phyloP scores from a whole-genome alignment of 2,888 invertebrate species.

The Brachynemurus nebulosus region DNA sequence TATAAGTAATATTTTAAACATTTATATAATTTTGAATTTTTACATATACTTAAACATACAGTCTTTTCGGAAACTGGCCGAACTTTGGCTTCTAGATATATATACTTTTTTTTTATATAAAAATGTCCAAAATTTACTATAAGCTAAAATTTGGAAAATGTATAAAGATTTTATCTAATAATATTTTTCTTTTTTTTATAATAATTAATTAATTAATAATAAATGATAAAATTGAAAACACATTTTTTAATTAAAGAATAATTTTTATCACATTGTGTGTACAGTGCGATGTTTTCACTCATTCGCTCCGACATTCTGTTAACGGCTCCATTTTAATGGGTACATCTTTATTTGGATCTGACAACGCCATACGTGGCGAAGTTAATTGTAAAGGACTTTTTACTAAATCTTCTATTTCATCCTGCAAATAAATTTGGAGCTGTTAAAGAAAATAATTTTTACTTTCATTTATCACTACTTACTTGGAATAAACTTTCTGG shows the following conservation, averaged over 20 bases:
- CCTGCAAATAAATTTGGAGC: slow-evolving; percentile 33
- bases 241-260: slow-evolving; percentile 1
- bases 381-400: slow-evolving; percentile 44
- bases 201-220: slow-evolving; percentile 2
- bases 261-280: slow-evolving; percentile 29
- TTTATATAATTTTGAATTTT: too few species aligned
- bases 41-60: slow-evolving; percentile 37
- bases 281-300: slow-evolving; percentile 28
- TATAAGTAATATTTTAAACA: too few species aligned
- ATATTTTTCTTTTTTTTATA: slow-evolving; percentile 3
- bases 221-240: background rate
- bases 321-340: slow-evolving; percentile 61
- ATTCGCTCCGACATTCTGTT: slow-evolving; percentile 50
- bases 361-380: slow-evolving; percentile 24
- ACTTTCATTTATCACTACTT: too few species aligned
- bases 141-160: slow-evolving; percentile 26
- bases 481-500: slow-evolving; percentile 30
- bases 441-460: background rate
- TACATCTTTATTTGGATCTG: slow-evolving; percentile 37
- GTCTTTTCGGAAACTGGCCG: slow-evolving; percentile 52
- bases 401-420: slow-evolving; percentile 46
- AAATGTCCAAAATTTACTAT: slow-evolving; percentile 30
- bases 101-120: slow-evolving; percentile 24
- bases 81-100: slow-evolving; percentile 34
- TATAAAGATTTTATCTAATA: slow-evolving; percentile 18